Percentiles rank a stretch among this genome's conserved stretches.
Evolutionary conservation across 2,113 vertebrate genomes (phyloP).

Genomic region (Rhadina sibilatrix): DNA sequence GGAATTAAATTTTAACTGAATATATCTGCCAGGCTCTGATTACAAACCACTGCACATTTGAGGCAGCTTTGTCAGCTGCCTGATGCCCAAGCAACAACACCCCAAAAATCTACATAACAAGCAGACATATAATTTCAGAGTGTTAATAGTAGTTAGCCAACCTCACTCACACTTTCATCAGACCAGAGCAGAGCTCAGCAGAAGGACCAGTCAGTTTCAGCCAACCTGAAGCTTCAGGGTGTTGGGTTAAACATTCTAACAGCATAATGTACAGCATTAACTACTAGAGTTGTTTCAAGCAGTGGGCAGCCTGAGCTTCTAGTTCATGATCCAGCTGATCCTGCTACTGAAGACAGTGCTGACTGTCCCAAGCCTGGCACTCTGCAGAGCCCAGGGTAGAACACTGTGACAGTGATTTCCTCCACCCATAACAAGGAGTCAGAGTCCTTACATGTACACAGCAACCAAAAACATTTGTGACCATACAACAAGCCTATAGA

Average conservation of each 20-base stretch:
- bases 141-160: neutral
- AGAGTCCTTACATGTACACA: neutral
- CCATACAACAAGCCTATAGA: neutral
- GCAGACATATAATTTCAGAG: neutral
- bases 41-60: neutral
- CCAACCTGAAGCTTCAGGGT: neutral
- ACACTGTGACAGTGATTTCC: neutral
- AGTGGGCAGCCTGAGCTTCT: neutral
- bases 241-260: neutral
- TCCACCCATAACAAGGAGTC: neutral
- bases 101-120: neutral
- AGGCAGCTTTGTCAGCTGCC: neutral
- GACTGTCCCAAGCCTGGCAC: neutral
- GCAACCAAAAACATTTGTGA: neutral
- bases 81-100: neutral
- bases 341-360: neutral
- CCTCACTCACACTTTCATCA: neutral
- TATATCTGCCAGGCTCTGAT: neutral
- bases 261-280: neutral
- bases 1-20: neutral
- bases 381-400: neutral
- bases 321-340: neutral
- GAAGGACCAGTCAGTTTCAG: neutral
- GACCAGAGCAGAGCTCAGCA: neutral
- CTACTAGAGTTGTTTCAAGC: neutral